These are phyloP conservation scores for Thalpophila matura DNA, from an alignment of 2,888 invertebrate genomes.

Conservation along the genomic window DNA sequence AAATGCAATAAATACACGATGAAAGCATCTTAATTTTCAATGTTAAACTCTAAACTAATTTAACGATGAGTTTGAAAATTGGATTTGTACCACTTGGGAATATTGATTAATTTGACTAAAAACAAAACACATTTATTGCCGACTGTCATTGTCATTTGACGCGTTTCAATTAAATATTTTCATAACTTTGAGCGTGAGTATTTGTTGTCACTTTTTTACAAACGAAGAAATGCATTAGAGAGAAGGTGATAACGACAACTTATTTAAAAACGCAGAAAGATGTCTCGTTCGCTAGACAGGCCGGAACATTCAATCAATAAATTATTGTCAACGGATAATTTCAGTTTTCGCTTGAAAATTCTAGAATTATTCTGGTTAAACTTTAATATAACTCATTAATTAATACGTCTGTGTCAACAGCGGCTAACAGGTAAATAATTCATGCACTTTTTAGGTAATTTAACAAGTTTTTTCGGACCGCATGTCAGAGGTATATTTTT, in stretches of 20 bases:
- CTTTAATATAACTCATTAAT: not conserved
- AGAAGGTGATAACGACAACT: not conserved
- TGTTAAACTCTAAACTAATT: too few relatives aligned
- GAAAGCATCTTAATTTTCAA: too few relatives aligned
- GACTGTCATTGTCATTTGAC: conserved; percentile 32
- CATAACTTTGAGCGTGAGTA: not conserved
- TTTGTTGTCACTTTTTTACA: not conserved
- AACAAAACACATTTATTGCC: too few relatives aligned
- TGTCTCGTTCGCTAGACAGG: not conserved
- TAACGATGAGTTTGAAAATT: too few relatives aligned
- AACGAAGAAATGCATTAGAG: fast-evolving
- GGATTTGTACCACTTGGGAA: too few relatives aligned
- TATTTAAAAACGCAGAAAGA: too few relatives aligned
- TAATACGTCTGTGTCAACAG: not conserved
- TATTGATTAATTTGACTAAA: too few relatives aligned
- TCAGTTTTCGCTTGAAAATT: conserved; percentile 22
- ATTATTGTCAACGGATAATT: conserved; percentile 6
- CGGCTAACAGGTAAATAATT: conserved; percentile 18
- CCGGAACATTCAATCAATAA: conserved; percentile 9
- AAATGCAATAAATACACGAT: too few relatives aligned
- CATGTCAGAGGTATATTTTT: conserved; percentile 15
- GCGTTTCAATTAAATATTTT: conserved; percentile 6
- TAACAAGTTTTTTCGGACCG: conserved; percentile 13
- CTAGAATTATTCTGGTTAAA: conserved; percentile 11
- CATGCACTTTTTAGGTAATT: not conserved